Evolutionary conservation across 1,140 invertebrate species (phyloP).

Genomic region (Metaphire vulgaris): DNA sequence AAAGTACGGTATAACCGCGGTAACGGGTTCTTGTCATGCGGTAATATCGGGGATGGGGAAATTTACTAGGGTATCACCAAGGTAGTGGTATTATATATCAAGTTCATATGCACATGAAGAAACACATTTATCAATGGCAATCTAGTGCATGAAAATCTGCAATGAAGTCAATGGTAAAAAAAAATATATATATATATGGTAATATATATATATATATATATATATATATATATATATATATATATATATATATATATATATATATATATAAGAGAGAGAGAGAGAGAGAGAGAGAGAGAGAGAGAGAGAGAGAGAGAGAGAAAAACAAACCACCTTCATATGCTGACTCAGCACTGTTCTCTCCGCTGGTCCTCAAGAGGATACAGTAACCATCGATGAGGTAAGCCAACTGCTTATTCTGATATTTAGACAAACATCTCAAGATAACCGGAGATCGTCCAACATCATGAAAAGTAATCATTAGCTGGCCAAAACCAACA

Average conservation of each 20-base stretch:
- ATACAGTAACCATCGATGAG: background rate
- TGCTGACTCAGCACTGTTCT: background rate
- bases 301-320: no score
- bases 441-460: background rate
- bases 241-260: background rate
- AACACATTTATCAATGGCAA: no score
- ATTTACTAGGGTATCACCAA: no score
- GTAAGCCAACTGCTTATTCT: background rate
- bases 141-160: no score
- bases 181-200: background rate
- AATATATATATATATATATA: background rate
- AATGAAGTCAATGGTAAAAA: background rate
- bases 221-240: background rate
- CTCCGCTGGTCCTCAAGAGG: background rate
- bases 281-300: no score
- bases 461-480: background rate
- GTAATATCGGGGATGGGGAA: no score
- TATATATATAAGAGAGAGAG: no score
- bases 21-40: no score
- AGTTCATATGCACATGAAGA: no score
- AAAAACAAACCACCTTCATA: background rate
- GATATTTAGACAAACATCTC: background rate
- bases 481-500: background rate
- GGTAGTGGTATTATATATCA: no score
- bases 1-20: no score